Evolutionary conservation across 2,888 invertebrate genomes (phyloP).

Genomic region (Drosophila borealis): DNA sequence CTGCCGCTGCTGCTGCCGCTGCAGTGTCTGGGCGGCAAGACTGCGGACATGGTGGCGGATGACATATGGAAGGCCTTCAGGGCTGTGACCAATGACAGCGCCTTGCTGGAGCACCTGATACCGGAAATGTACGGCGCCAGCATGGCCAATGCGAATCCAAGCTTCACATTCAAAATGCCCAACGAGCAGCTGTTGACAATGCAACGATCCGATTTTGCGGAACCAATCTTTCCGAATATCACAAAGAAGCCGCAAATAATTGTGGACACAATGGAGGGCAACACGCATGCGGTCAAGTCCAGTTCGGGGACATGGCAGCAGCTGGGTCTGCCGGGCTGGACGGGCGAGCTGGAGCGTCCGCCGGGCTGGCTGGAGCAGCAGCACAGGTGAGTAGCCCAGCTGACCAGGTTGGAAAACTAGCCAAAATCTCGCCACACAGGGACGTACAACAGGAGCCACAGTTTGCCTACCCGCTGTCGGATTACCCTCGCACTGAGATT

Average conservation of each 20-base stretch:
- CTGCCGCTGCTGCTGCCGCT: slow-evolving; percentile 17
- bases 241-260: slow-evolving; percentile 8
- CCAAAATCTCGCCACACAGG: slow-evolving; percentile 18
- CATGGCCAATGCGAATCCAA: slow-evolving; percentile 68
- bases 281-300: slow-evolving; percentile 46
- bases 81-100: slow-evolving; percentile 74
- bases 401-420: background rate
- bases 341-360: slow-evolving; percentile 66
- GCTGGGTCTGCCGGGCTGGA: slow-evolving; percentile 83
- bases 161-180: slow-evolving; percentile 80
- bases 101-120: slow-evolving; percentile 68
- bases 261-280: slow-evolving; percentile 1
- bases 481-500: slow-evolving; percentile 57
- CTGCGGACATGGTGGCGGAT: slow-evolving; percentile 52
- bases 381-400: slow-evolving; percentile 55
- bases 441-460: slow-evolving; percentile 6
- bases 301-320: slow-evolving; percentile 68
- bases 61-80: slow-evolving; percentile 80
- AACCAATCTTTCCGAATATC: slow-evolving; percentile 83
- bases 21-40: slow-evolving; percentile 1
- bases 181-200: slow-evolving; percentile 61
- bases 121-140: slow-evolving; percentile 80
- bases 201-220: slow-evolving; percentile 77
- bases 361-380: slow-evolving; percentile 46
- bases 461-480: slow-evolving; percentile 4